A percentile compares a stretch with the other conserved stretches of the same genome.
Evolutionary conservation across 2,797 vertebrate species (phyloP).

Genomic region (Clarias pachynema): DNA sequence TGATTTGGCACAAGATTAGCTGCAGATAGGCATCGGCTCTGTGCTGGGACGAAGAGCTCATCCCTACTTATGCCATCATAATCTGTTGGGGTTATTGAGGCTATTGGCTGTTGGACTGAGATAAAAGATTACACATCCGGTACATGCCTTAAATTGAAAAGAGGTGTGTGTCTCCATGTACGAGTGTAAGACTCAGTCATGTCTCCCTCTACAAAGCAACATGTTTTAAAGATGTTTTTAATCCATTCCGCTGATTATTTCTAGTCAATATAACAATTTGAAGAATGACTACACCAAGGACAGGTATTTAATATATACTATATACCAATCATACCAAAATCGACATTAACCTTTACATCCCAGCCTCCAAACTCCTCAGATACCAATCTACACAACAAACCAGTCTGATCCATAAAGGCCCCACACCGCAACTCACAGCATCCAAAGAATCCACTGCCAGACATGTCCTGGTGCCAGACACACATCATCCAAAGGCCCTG

Average conservation of each 20-base stretch:
- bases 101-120: slow-evolving; percentile 52
- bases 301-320: background rate
- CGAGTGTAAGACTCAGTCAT: background rate
- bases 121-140: slow-evolving; percentile 52
- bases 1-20: slow-evolving; percentile 58
- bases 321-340: background rate
- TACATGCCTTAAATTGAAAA: slow-evolving; percentile 43
- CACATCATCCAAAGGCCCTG: too few species aligned
- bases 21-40: slow-evolving; percentile 50
- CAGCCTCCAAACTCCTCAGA: too few species aligned
- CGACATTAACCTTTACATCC: too few species aligned
- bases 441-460: too few species aligned
- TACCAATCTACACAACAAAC: too few species aligned
- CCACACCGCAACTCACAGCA: too few species aligned
- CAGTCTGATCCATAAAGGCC: too few species aligned
- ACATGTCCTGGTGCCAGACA: too few species aligned
- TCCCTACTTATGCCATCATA: slow-evolving; percentile 32
- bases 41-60: slow-evolving; percentile 22
- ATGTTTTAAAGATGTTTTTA: background rate
- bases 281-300: background rate
- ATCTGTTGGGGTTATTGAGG: slow-evolving; percentile 33
- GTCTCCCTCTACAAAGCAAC: background rate
- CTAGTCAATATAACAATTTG: background rate
- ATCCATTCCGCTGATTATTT: background rate
- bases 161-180: slow-evolving; percentile 2